Evolutionary conservation across 2,797 vertebrate genomes (phyloP), one percentile per base, ranked within the genome.

Genomic region (Crax fasciolata): DNA sequence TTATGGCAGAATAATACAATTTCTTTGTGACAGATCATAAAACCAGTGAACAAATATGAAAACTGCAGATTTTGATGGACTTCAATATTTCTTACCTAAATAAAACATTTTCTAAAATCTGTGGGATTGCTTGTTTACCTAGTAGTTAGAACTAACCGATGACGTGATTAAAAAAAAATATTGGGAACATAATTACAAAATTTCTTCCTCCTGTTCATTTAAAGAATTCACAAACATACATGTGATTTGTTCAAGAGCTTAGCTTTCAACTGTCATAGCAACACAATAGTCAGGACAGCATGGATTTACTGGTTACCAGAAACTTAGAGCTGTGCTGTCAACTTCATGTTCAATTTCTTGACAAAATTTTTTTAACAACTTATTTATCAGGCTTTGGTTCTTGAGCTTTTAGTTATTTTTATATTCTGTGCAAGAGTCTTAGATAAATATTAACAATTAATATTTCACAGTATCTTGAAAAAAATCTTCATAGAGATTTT

Each of bases 181-280:
- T 13, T 76, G 74, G 63, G 3, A 57, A 61, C 44, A 8, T 30
- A 52, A 68, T 68, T 75, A 1, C 5, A 32, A 68, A 74, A 75
- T 44, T 24, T 21, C 74, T 89, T 61, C 8, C 6, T n/a, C 78
- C 21, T 38, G 1, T 71, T 90, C 18, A 23, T 6, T 24, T 68
- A 65, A 79, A 49, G 5, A 38, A 52, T 13, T 71, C 2, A 74
- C 48, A 2, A 27, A 0, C 8, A 1, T 4, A 15, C 1, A 3
- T 70, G 15, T 30, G 9, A 15, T 3, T 73, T 35, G 4, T 57
- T 62, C 24, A 73, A 54, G 17, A 10, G 9, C 0, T 3, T 86
- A 2, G 0, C 8, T 84, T 89, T 76, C 20, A 76, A 61, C 62
- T 39, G 18, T 3, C 65, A 24, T 3, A 75, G 21, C 19, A 65